Evolutionary conservation across 2,888 invertebrate species (phyloP), one percentile per base, ranked within the genome.

Genomic region (Urechis unicinctus): DNA sequence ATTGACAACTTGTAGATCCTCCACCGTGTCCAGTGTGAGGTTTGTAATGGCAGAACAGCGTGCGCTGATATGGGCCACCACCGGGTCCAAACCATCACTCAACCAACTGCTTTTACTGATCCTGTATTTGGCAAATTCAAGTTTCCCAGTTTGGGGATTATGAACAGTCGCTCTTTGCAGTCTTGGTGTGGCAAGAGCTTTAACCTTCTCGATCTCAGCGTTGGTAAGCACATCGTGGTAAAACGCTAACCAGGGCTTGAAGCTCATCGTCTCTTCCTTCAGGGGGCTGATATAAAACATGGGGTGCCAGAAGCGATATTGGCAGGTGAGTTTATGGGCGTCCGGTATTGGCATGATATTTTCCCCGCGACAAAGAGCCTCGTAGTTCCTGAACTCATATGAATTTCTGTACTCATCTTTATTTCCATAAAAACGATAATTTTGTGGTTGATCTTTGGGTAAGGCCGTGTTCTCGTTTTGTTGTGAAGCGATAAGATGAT

Each of bases 401-500:
- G 70, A 66, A 29, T 62, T 61, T 43, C 69, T 61, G 55, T 74
- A 74, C 3, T 66, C 68, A 56, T 71, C 70, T 3, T 66, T 49
- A 24, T 62, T 59, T 13, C 17, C 9, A 9, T 36, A 9, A 36
- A 36, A 36, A n/a, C 68, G 58, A 22, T 49, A 50, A 42, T 63
- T 63, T 46, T 51, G 59, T 53, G 59, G 30, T n/a, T n/a, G n/a
- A n/a, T n/a, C n/a, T n/a, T 45, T 28, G 21, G 47, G 47, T 9
- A 24, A 17, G 1, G 53, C 26, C 17, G 25, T 29, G 24, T 59
- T 52, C 3, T 44, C 55, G 47, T 66, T 63, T 54, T 67, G 61
- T n/a, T n/a, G n/a, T n/a, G n/a, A n/a, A n/a, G n/a, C n/a, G 36
- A 96, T 83, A 66, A 87, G 85, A 69, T 89, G 88, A 74, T 91